Evolutionary conservation across 2,888 invertebrate genomes (phyloP).

Genomic region (Nomada ferruginata): DNA sequence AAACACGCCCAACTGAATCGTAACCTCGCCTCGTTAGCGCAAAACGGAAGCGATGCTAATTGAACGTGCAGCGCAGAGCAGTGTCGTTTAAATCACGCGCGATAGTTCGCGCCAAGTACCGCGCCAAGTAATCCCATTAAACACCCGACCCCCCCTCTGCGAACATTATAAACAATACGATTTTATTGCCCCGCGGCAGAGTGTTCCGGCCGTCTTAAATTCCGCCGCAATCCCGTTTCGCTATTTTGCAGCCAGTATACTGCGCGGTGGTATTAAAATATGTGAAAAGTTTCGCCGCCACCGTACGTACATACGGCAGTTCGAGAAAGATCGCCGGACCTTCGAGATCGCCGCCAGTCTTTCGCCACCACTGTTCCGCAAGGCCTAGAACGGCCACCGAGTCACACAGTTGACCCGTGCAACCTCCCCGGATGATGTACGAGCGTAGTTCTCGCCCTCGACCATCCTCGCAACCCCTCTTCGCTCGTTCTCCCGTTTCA

Average conservation of each 20-base stretch:
- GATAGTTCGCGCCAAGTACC: neutral
- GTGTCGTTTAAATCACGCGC: neutral
- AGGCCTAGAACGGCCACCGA: slow-evolving; percentile 72
- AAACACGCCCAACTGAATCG: too few species aligned
- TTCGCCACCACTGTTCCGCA: slow-evolving; percentile 72
- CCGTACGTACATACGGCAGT: neutral
- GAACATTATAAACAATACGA: neutral
- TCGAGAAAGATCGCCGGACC: slow-evolving; percentile 30
- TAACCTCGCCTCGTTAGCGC: neutral
- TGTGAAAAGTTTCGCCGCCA: slow-evolving; percentile 24
- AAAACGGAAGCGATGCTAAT: neutral
- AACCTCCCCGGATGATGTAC: slow-evolving; percentile 73
- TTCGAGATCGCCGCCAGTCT: slow-evolving; percentile 54
- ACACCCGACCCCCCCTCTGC: too few species aligned
- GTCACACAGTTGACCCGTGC: slow-evolving; percentile 75
- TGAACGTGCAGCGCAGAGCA: neutral
- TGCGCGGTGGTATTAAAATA: slow-evolving; percentile 33
- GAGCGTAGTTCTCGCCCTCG: slow-evolving; percentile 76
- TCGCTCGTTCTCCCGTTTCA: slow-evolving; percentile 23
- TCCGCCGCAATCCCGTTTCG: neutral
- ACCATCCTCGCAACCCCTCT: slow-evolving; percentile 42
- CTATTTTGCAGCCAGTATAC: neutral
- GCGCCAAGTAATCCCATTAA: neutral
- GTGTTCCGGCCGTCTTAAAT: neutral
- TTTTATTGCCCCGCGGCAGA: neutral